A percentile compares a stretch with the other conserved stretches of the same genome.
Evolutionary conservation across 2,888 invertebrate species (phyloP).

Genomic region (Graphium colonna): DNA sequence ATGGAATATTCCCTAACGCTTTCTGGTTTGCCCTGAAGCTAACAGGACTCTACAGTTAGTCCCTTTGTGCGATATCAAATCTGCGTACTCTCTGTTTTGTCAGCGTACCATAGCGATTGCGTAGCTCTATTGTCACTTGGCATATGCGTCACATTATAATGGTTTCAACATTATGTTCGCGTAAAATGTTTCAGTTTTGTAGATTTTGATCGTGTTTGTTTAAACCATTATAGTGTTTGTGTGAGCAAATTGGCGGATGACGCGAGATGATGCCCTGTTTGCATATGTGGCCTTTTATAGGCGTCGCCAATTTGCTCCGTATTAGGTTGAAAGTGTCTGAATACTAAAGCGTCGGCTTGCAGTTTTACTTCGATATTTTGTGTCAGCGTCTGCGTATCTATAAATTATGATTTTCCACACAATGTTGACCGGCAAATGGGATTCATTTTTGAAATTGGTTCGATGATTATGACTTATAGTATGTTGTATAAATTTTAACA

Average conservation of each 20-base stretch:
- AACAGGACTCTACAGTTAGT: slow-evolving; percentile 63
- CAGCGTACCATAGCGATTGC: slow-evolving; percentile 63
- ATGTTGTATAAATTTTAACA: no score
- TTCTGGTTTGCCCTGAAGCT: slow-evolving; percentile 65
- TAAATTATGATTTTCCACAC: slow-evolving; percentile 50
- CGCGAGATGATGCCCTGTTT: slow-evolving; percentile 25
- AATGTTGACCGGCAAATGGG: slow-evolving; percentile 34
- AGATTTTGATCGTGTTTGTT: slow-evolving; percentile 37
- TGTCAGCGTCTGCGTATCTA: slow-evolving; percentile 57
- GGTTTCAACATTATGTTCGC: slow-evolving; percentile 49
- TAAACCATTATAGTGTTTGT: slow-evolving; percentile 50
- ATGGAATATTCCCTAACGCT: slow-evolving; percentile 44
- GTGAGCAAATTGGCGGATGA: slow-evolving; percentile 45
- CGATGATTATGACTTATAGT: not conserved
- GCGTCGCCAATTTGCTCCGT: slow-evolving; percentile 47
- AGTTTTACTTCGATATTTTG: slow-evolving; percentile 46
- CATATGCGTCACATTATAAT: slow-evolving; percentile 44
- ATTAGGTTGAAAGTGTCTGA: slow-evolving; percentile 42
- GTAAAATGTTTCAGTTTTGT: slow-evolving; percentile 14
- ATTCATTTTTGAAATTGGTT: no score
- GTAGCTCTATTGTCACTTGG: slow-evolving; percentile 42
- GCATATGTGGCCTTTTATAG: slow-evolving; percentile 29
- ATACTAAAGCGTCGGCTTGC: slow-evolving; percentile 38
- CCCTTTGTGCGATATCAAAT: slow-evolving; percentile 53
- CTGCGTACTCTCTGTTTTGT: slow-evolving; percentile 66